Conservation (phyloP, 2,113 vertebrate genomes). For the Rhinichthys klamathensis region DNA sequence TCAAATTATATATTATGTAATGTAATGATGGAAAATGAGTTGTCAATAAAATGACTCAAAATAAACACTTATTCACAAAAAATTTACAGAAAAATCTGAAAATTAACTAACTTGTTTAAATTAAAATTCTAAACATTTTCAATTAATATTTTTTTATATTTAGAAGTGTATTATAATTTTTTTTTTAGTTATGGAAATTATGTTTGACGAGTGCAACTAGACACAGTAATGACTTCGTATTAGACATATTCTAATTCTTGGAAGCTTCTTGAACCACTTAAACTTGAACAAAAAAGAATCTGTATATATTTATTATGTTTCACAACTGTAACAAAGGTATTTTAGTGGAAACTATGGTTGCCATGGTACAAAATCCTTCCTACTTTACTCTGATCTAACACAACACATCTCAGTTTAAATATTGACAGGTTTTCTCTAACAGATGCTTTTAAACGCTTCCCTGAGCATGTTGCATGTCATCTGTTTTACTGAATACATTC, state of each 20-base stretch:
- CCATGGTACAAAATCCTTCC: background rate
- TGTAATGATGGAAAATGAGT: background rate
- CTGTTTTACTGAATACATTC: background rate
- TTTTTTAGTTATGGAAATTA: too few species aligned
- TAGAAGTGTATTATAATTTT: too few species aligned
- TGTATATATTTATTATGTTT: background rate
- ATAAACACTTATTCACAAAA: background rate
- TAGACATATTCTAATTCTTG: background rate
- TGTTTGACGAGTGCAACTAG: background rate
- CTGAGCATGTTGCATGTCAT: background rate
- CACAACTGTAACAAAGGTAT: background rate
- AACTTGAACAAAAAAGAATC: background rate
- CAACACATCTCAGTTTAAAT: background rate
- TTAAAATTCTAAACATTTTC: too few species aligned
- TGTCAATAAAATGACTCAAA: background rate
- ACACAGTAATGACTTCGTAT: too few species aligned
- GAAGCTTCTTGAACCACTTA: background rate
- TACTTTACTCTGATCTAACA: background rate
- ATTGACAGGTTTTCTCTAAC: background rate
- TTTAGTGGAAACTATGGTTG: background rate
- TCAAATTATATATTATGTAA: too few species aligned
- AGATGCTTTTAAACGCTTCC: background rate
- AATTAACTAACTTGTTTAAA: too few species aligned
- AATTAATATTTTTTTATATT: too few species aligned
- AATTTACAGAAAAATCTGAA: background rate